These are phyloP conservation scores for Hirundichthys speculiger DNA, from an alignment of 2,113 vertebrate genomes.

Conservation along the genomic window DNA sequence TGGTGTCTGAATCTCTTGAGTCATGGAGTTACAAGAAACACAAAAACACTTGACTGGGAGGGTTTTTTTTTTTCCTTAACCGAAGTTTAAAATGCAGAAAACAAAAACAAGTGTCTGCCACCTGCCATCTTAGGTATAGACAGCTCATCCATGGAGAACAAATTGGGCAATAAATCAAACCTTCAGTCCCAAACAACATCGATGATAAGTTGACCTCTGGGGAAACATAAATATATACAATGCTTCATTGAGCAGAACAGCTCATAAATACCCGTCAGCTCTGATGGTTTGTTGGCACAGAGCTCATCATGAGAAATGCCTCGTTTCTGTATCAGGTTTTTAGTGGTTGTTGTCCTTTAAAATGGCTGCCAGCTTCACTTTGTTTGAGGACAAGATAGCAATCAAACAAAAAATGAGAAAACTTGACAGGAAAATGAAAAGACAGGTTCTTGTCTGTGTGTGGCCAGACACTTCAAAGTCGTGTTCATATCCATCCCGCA, in stretches of 20 bases:
- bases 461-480: neutral
- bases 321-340: conserved; percentile 13
- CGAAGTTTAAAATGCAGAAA: neutral
- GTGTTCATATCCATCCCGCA: too few species aligned
- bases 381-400: conserved; percentile 27
- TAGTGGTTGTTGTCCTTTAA: conserved; percentile 29
- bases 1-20: conserved; percentile 8
- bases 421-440: conserved; percentile 23
- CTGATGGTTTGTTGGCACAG: conserved; percentile 19
- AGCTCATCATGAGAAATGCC: conserved; percentile 6
- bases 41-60: conserved; percentile 2
- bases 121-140: conserved; percentile 10
- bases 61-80: neutral
- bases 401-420: conserved; percentile 22
- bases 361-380: conserved; percentile 6
- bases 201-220: conserved; percentile 38
- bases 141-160: conserved; percentile 8
- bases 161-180: conserved; percentile 43
- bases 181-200: conserved; percentile 21
- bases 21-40: conserved; percentile 2
- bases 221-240: conserved; percentile 7
- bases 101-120: conserved; percentile 9
- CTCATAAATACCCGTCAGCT: conserved; percentile 43
- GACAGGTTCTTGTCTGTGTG: conserved; percentile 5
- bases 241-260: conserved; percentile 27